Evolutionary conservation across 2,113 vertebrate genomes (phyloP), one percentile per base, ranked within the genome.

Genomic region (Paradisaea rubra): DNA sequence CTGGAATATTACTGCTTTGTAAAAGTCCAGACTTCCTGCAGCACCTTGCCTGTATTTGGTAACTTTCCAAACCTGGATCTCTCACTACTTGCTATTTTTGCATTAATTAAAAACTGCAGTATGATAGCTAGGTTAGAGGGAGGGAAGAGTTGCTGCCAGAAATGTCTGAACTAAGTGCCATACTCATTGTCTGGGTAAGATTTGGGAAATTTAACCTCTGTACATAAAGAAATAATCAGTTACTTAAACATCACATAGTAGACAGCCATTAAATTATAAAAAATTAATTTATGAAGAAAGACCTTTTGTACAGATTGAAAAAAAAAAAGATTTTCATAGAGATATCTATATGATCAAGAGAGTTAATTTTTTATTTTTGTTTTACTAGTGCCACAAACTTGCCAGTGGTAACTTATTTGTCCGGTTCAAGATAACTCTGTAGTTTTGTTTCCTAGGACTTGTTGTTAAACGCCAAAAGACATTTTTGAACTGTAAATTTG

Each of bases 281-380:
- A 98, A 98, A 97, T 99, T 99, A 99, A 99, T 99, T 99, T 99
- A 99, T 99, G 99, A 99, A 99, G 98, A 99, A 98, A 99, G 98
- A 98, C 97, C 98, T 99, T 99, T 99, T 99, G 99, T 99, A 99
- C 99, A 99, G 98, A 99, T 98, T 98, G 98, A 98, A 98, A 98
- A 98, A 97, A 80, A 96, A 98, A 98, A 98, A 99, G 98, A 98
- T 99, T 99, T 99, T 99, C 98, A 98, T 98, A 99, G 98, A 99
- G 98, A 98, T 99, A 98, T 99, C 98, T 99, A 98, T 99, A 99
- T 98, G 98, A 98, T 98, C 98, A 98, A 99, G 98, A 98, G 98
- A 99, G 98, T 98, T 98, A 98, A 98, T 98, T 99, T 99, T 98
- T 98, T 98, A 97, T 98, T 98, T 98, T 98, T 98, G 98, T 99